Conservation (phyloP, 2,797 vertebrate species). For the Trachurus trachurus region DNA sequence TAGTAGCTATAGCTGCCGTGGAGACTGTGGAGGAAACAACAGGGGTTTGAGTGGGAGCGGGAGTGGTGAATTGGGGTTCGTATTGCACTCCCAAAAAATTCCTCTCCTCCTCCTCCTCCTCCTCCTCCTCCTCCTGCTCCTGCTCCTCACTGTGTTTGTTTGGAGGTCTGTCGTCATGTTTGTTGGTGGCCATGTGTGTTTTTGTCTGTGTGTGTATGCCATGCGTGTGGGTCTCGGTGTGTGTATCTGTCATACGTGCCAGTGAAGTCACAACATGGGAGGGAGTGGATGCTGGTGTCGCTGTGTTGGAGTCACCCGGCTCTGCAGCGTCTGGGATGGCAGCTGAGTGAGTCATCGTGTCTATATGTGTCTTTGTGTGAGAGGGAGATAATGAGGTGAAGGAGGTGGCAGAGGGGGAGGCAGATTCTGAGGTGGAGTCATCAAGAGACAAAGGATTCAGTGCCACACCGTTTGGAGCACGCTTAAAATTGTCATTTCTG, state of each 20-base stretch:
- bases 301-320: slow-evolving; percentile 33
- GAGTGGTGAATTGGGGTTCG: slow-evolving; percentile 39
- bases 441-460: slow-evolving; percentile 21
- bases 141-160: slow-evolving; percentile 56
- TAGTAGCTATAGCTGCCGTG: slow-evolving; percentile 25
- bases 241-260: slow-evolving; percentile 38
- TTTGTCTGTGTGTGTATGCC: slow-evolving; percentile 37
- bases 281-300: slow-evolving; percentile 41
- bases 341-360: slow-evolving; percentile 65
- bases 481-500: slow-evolving; percentile 13
- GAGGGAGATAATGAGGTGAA: slow-evolving; percentile 41
- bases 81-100: slow-evolving; percentile 42
- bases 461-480: slow-evolving; percentile 30
- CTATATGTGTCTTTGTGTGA: slow-evolving; percentile 54
- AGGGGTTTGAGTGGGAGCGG: slow-evolving; percentile 27
- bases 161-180: slow-evolving; percentile 49
- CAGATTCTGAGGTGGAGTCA: slow-evolving; percentile 42
- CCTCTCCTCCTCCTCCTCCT: slow-evolving; percentile 45
- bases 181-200: slow-evolving; percentile 44
- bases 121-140: slow-evolving; percentile 8
- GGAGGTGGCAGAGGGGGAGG: slow-evolving; percentile 33
- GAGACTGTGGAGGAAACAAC: slow-evolving; percentile 23
- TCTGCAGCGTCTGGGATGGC: slow-evolving; percentile 52
- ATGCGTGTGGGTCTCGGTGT: slow-evolving; percentile 37
- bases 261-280: slow-evolving; percentile 24